Conservation (phyloP, 1,140 invertebrate species). For the Augochlora pura region DNA sequence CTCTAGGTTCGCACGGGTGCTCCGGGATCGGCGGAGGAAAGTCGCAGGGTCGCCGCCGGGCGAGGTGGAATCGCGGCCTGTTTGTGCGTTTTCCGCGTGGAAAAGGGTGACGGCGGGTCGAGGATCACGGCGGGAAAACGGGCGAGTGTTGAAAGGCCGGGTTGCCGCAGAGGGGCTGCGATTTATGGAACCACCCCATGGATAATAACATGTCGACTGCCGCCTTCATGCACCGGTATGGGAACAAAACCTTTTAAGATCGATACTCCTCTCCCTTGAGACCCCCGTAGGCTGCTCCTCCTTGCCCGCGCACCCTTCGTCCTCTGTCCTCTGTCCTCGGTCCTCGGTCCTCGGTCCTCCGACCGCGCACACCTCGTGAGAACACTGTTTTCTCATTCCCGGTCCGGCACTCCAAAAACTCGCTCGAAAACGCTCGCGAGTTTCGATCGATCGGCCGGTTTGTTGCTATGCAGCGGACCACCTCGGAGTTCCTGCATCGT, state of each 20-base stretch:
- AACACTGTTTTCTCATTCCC: no score
- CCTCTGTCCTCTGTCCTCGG: background rate
- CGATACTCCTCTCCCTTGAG: constrained; percentile 41
- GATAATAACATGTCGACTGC: constrained; percentile 79
- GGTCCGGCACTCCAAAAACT: background rate
- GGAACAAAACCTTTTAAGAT: constrained; percentile 51
- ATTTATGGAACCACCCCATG: constrained; percentile 78
- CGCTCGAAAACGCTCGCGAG: constrained; percentile 29
- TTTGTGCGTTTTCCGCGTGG: no score
- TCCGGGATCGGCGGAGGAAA: background rate
- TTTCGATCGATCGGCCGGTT: constrained; percentile 54
- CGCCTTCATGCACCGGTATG: constrained; percentile 76
- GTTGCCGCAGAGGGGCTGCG: constrained; percentile 57
- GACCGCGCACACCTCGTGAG: no score
- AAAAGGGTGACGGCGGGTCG: constrained; percentile 2
- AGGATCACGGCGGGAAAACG: constrained; percentile 36
- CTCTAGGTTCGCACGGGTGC: no score
- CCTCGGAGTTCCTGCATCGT: constrained; percentile 1
- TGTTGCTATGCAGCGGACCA: constrained; percentile 58
- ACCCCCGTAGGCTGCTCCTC: no score
- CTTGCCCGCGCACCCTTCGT: background rate
- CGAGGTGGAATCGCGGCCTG: no score
- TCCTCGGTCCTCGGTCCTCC: no score
- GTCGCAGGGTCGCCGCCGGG: no score
- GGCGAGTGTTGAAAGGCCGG: constrained; percentile 49